These are phyloP conservation scores for Actenoides hombroni DNA, from an alignment of 2,113 vertebrate species.

Conservation along the genomic window DNA sequence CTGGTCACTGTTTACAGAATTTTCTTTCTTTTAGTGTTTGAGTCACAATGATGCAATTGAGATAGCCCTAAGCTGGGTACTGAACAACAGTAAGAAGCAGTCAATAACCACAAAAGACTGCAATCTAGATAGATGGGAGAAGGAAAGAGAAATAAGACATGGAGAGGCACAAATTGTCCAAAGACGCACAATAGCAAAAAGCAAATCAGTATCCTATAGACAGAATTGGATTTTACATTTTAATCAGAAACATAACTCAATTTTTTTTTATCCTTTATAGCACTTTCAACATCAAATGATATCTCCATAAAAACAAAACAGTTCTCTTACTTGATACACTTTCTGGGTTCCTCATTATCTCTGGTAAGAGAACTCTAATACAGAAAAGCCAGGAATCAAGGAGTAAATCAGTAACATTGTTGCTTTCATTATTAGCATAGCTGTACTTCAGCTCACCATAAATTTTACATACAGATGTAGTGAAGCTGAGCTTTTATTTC, in stretches of 20 bases:
- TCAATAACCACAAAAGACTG: not conserved
- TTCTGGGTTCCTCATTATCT: not conserved
- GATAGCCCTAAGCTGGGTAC: not conserved
- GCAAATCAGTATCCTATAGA: not conserved
- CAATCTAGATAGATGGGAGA: not conserved
- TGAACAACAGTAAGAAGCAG: not conserved
- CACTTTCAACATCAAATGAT: slow-evolving; percentile 27
- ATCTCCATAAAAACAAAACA: slow-evolving; percentile 26
- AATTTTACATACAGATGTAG: not conserved
- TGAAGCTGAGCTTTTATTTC: not conserved
- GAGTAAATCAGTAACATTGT: not conserved
- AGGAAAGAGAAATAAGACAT: not conserved
- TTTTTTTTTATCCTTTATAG: slow-evolving; percentile 12
- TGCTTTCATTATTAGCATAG: not conserved
- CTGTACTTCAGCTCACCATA: not conserved
- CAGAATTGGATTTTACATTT: not conserved
- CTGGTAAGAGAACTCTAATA: not conserved
- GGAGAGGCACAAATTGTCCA: not conserved
- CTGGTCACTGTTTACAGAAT: not conserved
- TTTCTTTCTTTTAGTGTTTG: not conserved
- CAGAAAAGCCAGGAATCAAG: not conserved
- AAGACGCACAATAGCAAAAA: not conserved
- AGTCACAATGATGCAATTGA: not conserved
- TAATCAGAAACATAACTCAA: not conserved
- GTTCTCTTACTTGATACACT: not conserved